A percentile compares a stretch with the other conserved stretches of the same genome.
Evolutionary conservation across 2,888 invertebrate genomes (phyloP).

Genomic region (Portevinia maculata): DNA sequence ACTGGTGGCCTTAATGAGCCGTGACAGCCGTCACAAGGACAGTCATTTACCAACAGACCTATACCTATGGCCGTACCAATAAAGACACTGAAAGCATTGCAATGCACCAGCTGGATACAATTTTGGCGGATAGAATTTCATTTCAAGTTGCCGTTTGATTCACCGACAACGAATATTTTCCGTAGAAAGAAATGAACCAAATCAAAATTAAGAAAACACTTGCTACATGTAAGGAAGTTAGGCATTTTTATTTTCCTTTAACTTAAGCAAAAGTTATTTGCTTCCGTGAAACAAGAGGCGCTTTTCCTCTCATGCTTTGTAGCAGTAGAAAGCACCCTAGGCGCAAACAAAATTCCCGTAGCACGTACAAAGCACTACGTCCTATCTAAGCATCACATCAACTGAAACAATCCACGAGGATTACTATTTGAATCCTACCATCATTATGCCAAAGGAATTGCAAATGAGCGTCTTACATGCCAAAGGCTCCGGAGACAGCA

Average conservation of each 20-base stretch:
- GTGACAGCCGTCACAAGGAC: too few species aligned
- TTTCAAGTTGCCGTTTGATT: too few species aligned
- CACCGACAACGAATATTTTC: too few species aligned
- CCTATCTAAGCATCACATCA: conserved; percentile 46
- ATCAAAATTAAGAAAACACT: background rate
- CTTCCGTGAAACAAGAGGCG: conserved; percentile 11
- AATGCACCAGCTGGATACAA: too few species aligned
- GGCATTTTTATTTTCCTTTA: conserved; percentile 2
- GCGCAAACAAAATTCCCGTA: conserved; percentile 23
- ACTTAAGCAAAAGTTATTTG: conserved; percentile 14
- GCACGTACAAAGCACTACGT: conserved; percentile 54
- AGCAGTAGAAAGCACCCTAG: conserved; percentile 12
- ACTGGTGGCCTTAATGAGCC: too few species aligned
- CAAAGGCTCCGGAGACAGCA: conserved; percentile 46
- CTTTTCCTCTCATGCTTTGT: conserved; percentile 12
- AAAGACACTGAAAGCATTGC: too few species aligned
- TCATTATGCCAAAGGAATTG: conserved; percentile 75
- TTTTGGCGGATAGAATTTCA: too few species aligned
- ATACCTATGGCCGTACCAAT: too few species aligned
- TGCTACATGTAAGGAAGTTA: background rate
- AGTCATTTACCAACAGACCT: too few species aligned
- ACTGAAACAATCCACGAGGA: conserved; percentile 53
- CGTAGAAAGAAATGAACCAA: too few species aligned
- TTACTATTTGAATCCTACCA: conserved; percentile 61
- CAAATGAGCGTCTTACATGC: conserved; percentile 72